Base-by-base conservation (phyloP, 2,797 vertebrate genomes). In the Eutrigla gurnardus region DNA sequence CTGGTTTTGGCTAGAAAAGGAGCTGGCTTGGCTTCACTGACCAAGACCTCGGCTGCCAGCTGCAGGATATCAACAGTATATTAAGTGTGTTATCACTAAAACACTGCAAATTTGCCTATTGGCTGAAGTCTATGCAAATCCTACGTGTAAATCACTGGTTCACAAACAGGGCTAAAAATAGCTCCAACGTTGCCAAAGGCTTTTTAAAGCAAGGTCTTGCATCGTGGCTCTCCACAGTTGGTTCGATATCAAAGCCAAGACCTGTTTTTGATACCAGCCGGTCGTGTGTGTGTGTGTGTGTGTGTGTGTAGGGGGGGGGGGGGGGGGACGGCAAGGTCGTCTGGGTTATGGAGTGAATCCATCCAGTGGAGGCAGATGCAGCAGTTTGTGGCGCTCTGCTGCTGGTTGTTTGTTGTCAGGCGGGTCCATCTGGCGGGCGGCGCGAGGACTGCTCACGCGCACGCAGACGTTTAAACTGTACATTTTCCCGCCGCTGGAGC, bases 381-480 rank as follows among this genome's bases (percentile, higher is more conserved):
- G 86, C 75, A 58, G 81, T 66, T 70, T 52, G 65, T 10, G 77
- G 43, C 62, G 54, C 58, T 59, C 33, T 11, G 75, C 75, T 39
- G 75, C 75, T 39, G 70, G 52, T 74, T 54, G 86, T 91, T 86
- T 82, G 82, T 86, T 82, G 83, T 89, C 82, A 58, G 63, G 57
- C 83, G 88, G 87, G 84, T 88, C 92, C 92, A 88, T 89, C 93
- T 93, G 89, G 78, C 72, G 93, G 92, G 47, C 83, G 18, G 32
- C 68, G 8, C 50, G 2, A 77, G 89, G 36, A 93, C 6, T 76
- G 85, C 87, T 83, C 77, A 18, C 46, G 11, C 18, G 33, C 18
- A 40, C 57, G 50, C 52, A 75, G 72, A 81, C 50, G 12, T 15
- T 8, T 9, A 13, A 43, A 42, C 11, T 61, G 50, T 35, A 12